Evolutionary conservation across 1,140 invertebrate species (phyloP).

Genomic region (Melanaphis sacchari): DNA sequence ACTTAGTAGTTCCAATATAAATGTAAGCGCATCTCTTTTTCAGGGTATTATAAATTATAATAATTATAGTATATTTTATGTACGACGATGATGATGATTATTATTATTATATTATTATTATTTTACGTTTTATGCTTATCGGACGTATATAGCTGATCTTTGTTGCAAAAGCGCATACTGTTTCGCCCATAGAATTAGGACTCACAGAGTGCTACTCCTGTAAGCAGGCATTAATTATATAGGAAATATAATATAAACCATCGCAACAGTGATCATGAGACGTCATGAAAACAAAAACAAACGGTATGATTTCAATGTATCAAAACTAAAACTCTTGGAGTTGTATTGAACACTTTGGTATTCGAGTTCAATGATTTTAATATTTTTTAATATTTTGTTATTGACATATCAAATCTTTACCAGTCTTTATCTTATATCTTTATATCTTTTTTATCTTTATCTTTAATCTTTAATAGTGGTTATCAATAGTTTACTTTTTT

Average conservation of each 20-base stretch:
- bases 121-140: background rate
- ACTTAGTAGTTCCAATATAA: background rate
- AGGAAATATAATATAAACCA: background rate
- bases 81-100: background rate
- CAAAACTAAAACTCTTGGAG: background rate
- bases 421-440: too few species aligned
- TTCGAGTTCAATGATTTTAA: background rate
- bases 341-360: background rate
- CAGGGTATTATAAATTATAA: background rate
- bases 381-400: too few species aligned
- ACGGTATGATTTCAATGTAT: background rate
- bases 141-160: background rate
- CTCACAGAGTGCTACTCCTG: background rate
- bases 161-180: background rate
- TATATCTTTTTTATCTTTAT: too few species aligned
- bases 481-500: too few species aligned
- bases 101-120: background rate
- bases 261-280: accelerated
- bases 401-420: too few species aligned
- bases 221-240: too few species aligned
- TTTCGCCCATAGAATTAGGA: background rate
- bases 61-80: too few species aligned
- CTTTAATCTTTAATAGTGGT: too few species aligned
- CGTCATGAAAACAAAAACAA: background rate
- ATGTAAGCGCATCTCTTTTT: background rate